These are phyloP conservation scores for Protobothrops flavoviridis DNA, from an alignment of 2,113 vertebrate species.

Conservation along the genomic window DNA sequence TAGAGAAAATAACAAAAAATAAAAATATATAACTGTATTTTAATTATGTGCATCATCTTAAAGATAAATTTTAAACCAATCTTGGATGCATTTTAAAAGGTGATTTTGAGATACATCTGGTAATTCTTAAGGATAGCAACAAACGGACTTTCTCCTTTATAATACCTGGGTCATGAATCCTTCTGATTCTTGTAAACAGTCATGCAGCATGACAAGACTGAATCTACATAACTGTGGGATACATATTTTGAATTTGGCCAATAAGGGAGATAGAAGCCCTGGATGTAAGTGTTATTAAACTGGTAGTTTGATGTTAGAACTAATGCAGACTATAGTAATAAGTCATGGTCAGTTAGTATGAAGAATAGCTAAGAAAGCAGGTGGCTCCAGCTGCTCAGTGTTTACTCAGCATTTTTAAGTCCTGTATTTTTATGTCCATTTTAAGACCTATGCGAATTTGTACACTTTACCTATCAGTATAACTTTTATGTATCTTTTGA, in stretches of 20 bases:
- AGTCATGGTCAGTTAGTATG: background rate
- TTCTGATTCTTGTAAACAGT: background rate
- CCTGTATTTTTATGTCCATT: background rate
- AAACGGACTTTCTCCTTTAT: background rate
- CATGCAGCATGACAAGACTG: background rate
- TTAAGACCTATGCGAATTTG: background rate
- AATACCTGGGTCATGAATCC: background rate
- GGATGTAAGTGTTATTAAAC: background rate
- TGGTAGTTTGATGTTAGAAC: background rate
- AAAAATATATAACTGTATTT: background rate
- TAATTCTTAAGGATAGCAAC: background rate
- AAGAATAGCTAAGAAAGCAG: background rate
- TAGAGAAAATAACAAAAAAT: background rate
- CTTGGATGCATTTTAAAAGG: background rate
- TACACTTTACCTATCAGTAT: background rate
- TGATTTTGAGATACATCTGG: background rate
- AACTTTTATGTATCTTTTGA: background rate
- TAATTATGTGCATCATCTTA: background rate
- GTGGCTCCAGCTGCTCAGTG: background rate
- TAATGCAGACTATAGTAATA: background rate
- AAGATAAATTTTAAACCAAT: background rate
- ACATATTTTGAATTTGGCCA: background rate
- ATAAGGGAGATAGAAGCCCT: background rate
- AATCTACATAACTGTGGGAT: background rate
- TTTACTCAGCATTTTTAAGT: background rate